Evolutionary conservation across 2,113 vertebrate genomes (phyloP).

Genomic region (Perca fluviatilis): DNA sequence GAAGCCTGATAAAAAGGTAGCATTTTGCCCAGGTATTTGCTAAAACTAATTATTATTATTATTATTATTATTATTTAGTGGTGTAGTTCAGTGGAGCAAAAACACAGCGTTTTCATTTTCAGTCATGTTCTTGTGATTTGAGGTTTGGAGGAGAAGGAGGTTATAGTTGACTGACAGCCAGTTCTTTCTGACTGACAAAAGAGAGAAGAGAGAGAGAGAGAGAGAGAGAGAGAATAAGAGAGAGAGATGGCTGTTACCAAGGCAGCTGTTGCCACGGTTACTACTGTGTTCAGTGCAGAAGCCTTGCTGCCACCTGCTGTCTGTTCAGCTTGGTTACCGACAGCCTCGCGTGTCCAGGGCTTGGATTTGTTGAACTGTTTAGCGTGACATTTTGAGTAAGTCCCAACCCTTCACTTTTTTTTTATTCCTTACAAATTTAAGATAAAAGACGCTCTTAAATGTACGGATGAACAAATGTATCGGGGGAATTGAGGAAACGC

Average conservation of each 20-base stretch:
- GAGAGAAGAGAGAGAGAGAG: conserved; percentile 74
- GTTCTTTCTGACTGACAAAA: conserved; percentile 82
- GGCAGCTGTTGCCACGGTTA: conserved; percentile 84
- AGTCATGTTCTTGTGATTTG: conserved; percentile 20
- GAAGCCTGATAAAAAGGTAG: background rate
- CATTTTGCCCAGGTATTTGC: background rate
- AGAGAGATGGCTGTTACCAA: conserved; percentile 82
- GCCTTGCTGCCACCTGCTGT: conserved; percentile 77
- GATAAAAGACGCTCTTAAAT: background rate
- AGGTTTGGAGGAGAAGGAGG: conserved; percentile 57
- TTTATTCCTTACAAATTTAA: background rate
- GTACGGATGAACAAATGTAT: no score
- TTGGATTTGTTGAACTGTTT: background rate
- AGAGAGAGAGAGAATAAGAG: conserved; percentile 72
- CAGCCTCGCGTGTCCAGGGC: background rate
- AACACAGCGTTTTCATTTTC: background rate
- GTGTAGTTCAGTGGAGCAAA: background rate
- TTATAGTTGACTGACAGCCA: conserved; percentile 81
- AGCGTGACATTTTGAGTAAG: background rate
- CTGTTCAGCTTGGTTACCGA: conserved; percentile 56
- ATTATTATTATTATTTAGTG: background rate
- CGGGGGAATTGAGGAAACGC: no score
- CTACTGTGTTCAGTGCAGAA: conserved; percentile 66
- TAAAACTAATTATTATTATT: no score
- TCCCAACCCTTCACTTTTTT: background rate